Percentiles rank a stretch among this genome's conserved stretches.
Evolutionary conservation across 2,888 invertebrate species (phyloP).

Genomic region (Aelia acuminata): DNA sequence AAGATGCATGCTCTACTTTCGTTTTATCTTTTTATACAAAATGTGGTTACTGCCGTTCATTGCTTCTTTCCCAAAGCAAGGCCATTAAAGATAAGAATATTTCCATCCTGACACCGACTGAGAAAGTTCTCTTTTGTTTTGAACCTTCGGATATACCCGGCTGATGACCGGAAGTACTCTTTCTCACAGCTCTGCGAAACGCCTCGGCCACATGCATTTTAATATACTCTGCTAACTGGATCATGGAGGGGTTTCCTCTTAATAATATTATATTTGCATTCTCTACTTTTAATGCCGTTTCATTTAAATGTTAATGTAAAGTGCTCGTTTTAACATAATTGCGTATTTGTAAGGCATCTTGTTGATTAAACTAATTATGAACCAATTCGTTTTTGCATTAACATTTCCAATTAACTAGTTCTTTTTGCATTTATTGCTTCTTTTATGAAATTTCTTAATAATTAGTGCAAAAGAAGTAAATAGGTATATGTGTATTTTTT

Average conservation of each 20-base stretch:
- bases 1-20: not conserved
- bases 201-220: slow-evolving; percentile 17
- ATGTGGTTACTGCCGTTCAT: not conserved
- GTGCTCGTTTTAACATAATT: not conserved
- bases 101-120: not conserved
- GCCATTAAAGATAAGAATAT: not conserved
- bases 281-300: not conserved
- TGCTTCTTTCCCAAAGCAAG: not conserved
- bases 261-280: slow-evolving; percentile 24
- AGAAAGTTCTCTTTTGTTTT: slow-evolving; percentile 24
- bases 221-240: not conserved
- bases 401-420: not conserved
- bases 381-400: not conserved
- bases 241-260: not conserved
- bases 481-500: too few relatives aligned
- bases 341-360: not conserved
- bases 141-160: not conserved
- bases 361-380: not conserved
- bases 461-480: not conserved
- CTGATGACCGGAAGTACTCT: slow-evolving; percentile 40
- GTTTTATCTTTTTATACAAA: not conserved
- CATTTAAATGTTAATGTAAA: not conserved
- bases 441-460: not conserved
- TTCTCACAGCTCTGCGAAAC: slow-evolving; percentile 38
- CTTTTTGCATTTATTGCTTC: too few relatives aligned